Evolutionary conservation across 2,888 invertebrate genomes (phyloP).

Genomic region (Aplocera efformata): DNA sequence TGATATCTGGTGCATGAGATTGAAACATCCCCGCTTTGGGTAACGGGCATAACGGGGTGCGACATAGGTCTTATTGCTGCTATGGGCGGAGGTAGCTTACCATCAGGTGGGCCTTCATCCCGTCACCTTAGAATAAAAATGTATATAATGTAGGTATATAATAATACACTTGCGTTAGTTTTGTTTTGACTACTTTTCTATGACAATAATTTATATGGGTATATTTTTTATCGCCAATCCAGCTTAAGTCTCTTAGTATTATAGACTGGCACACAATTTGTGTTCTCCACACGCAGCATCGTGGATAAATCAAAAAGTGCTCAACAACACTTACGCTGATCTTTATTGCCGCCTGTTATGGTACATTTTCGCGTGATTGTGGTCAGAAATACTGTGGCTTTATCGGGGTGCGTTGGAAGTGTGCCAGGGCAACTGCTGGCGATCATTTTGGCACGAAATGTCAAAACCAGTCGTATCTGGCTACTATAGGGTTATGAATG

Average conservation of each 20-base stretch:
- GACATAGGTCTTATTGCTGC: no score
- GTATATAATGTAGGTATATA: no score
- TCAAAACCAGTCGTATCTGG: constrained; percentile 36
- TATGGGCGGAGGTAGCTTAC: no score
- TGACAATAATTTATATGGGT: no score
- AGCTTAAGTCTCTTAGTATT: constrained; percentile 6
- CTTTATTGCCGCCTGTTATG: constrained; percentile 21
- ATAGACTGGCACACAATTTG: constrained; percentile 9
- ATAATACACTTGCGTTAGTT: no score
- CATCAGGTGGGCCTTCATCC: no score
- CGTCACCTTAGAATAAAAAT: no score
- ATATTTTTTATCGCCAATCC: not conserved
- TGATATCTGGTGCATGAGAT: no score
- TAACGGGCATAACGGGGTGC: no score
- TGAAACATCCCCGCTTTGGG: no score
- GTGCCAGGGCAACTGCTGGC: constrained; percentile 37
- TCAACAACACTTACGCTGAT: constrained; percentile 11
- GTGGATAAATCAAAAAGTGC: constrained; percentile 13
- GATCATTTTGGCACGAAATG: constrained; percentile 51
- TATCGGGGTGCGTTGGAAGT: constrained; percentile 31
- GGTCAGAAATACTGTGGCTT: constrained; percentile 2
- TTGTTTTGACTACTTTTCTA: no score
- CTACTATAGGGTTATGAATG: constrained; percentile 9
- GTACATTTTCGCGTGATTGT: constrained; percentile 30
- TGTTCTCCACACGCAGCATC: constrained; percentile 12